Conservation (phyloP, 2,888 invertebrate species). For the Megamerina dolium region DNA sequence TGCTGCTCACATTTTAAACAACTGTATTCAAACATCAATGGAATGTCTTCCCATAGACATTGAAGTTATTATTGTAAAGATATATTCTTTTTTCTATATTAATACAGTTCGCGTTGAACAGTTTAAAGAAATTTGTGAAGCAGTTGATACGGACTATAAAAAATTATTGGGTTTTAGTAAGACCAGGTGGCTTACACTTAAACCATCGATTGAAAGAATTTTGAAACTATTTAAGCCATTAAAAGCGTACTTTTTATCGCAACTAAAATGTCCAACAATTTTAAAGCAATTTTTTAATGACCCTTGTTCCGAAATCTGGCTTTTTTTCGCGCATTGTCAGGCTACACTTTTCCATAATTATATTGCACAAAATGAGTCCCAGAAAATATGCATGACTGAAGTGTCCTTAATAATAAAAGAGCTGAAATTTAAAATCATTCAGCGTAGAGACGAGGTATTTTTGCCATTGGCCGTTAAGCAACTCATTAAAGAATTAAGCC, state of each 20-base stretch:
- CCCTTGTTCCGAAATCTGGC: too few species aligned
- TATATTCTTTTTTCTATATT: conserved; percentile 16
- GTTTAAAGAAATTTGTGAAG: conserved; percentile 5
- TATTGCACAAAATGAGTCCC: conserved; percentile 14
- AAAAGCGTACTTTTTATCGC: conserved; percentile 13
- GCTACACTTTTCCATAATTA: conserved; percentile 16
- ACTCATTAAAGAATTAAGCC: conserved; percentile 9
- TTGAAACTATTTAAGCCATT: conserved; percentile 15
- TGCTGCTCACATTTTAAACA: conserved; percentile 17
- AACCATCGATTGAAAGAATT: conserved; percentile 17
- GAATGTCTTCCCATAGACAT: conserved; percentile 17
- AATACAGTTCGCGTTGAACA: conserved; percentile 15
- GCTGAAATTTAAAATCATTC: conserved; percentile 13
- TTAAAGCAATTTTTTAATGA: too few species aligned
- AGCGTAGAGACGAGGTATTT: conserved; percentile 13
- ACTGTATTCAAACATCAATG: too few species aligned
- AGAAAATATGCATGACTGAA: conserved; percentile 18
- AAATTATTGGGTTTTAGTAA: conserved; percentile 9
- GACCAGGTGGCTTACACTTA: conserved; percentile 9
- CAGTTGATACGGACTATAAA: conserved; percentile 8
- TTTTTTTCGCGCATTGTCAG: conserved; percentile 16
- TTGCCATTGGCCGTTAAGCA: conserved; percentile 13
- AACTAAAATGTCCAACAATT: conserved; percentile 13
- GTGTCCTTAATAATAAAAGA: conserved; percentile 13
- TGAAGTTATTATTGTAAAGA: conserved; percentile 18